Evolutionary conservation across 2,113 vertebrate species (phyloP).

Genomic region (Elephantulus edwardii): DNA sequence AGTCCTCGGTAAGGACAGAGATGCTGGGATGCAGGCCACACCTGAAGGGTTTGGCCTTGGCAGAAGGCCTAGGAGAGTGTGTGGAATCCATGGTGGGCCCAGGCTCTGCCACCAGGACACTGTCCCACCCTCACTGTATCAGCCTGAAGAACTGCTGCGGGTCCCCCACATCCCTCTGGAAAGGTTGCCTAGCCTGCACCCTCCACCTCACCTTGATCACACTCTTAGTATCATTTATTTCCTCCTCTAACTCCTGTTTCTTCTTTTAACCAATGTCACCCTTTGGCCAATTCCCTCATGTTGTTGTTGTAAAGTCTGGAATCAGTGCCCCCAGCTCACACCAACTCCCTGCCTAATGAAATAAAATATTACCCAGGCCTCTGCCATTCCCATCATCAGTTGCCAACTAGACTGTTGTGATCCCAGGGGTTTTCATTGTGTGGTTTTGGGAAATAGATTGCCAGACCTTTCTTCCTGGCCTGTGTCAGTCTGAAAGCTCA

Average conservation of each 20-base stretch:
- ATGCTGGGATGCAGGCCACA: neutral
- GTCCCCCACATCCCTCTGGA: too few species aligned
- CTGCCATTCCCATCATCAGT: neutral
- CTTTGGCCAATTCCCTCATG: too few species aligned
- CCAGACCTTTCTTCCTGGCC: neutral
- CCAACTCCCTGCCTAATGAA: neutral
- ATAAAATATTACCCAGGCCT: neutral
- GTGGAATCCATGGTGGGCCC: too few species aligned
- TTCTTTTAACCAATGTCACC: neutral
- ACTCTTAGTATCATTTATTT: neutral
- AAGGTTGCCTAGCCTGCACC: rapidly evolving
- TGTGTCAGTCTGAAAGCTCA: neutral
- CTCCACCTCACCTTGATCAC: rapidly evolving
- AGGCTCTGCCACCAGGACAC: neutral
- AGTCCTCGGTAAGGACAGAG: neutral
- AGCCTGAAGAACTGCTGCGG: neutral
- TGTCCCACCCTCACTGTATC: neutral
- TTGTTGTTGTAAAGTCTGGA: neutral
- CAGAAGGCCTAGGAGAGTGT: neutral
- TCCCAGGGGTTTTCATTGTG: neutral
- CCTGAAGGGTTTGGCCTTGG: neutral
- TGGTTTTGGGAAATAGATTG: neutral
- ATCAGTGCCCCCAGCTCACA: neutral
- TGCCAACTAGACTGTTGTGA: neutral
- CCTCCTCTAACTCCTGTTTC: neutral